phyloP scores from a whole-genome alignment of 2,888 invertebrate species.

The Pristionchus exspectatus region DNA sequence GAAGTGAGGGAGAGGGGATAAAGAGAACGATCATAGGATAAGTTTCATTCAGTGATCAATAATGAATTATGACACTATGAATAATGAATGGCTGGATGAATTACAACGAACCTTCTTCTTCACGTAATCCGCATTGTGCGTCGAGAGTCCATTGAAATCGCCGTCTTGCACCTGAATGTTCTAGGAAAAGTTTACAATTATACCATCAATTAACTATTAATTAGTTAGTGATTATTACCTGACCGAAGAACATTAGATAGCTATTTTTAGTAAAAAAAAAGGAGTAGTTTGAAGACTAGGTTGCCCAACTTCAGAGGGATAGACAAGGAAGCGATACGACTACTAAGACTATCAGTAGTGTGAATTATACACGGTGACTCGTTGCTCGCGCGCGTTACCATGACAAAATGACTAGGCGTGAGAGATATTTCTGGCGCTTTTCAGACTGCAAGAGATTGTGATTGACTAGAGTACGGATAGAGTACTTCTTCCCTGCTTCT shows the following conservation, averaged over 20 bases:
- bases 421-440: neutral
- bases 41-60: neutral
- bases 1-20: too few relatives aligned
- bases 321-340: too few relatives aligned
- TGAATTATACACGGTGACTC: neutral
- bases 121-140: constrained; percentile 53
- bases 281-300: too few relatives aligned
- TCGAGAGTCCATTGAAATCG: constrained; percentile 57
- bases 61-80: neutral
- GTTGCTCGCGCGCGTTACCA: neutral
- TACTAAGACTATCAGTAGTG: neutral
- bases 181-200: too few relatives aligned
- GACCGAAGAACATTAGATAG: constrained; percentile 2
- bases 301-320: too few relatives aligned
- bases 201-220: too few relatives aligned
- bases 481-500: too few relatives aligned
- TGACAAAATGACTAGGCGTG: neutral
- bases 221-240: too few relatives aligned
- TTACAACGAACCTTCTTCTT: constrained; percentile 45
- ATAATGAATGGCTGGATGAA: too few relatives aligned
- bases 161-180: constrained; percentile 54
- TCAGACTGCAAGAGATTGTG: neutral
- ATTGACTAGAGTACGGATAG: neutral
- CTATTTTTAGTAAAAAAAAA: neutral
- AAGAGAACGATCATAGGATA: too few relatives aligned